These are phyloP conservation scores for Chaetorhynchus papuensis DNA, from an alignment of 2,113 vertebrate species.

Conservation along the genomic window DNA sequence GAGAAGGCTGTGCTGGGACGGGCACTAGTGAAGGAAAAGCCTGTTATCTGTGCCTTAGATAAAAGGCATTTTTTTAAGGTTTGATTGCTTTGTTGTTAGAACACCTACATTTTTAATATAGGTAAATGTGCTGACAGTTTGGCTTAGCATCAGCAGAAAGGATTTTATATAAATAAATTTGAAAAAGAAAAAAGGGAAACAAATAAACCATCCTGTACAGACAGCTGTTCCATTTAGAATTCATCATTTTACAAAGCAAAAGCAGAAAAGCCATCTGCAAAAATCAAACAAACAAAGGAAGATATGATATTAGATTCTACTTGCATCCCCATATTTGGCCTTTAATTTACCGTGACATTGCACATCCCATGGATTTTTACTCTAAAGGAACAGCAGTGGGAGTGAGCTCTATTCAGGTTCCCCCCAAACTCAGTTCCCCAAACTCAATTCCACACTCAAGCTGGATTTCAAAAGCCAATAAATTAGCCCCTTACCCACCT, in stretches of 20 bases:
- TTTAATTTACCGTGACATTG: neutral
- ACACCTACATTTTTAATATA: constrained; percentile 49
- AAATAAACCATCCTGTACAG: constrained; percentile 57
- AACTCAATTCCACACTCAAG: neutral
- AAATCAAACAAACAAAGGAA: constrained; percentile 16
- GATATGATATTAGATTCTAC: neutral
- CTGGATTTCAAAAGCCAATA: neutral
- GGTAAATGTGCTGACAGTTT: constrained; percentile 52
- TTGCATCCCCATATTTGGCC: neutral
- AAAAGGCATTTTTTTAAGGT: neutral
- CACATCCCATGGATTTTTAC: neutral
- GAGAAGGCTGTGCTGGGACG: neutral
- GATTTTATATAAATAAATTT: constrained; percentile 36
- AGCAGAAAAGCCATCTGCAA: constrained; percentile 37
- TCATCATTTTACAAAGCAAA: constrained; percentile 54
- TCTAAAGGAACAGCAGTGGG: neutral
- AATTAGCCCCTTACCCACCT: neutral
- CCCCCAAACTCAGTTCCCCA: neutral
- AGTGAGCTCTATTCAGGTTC: neutral
- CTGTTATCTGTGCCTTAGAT: neutral
- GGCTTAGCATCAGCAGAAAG: constrained; percentile 34
- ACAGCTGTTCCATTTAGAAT: constrained; percentile 59
- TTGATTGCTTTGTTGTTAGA: constrained; percentile 42
- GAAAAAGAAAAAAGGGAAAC: constrained; percentile 25
- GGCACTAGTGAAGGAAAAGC: neutral